Evolutionary conservation across 1,140 invertebrate species (phyloP).

Genomic region (Triops cancriformis): DNA sequence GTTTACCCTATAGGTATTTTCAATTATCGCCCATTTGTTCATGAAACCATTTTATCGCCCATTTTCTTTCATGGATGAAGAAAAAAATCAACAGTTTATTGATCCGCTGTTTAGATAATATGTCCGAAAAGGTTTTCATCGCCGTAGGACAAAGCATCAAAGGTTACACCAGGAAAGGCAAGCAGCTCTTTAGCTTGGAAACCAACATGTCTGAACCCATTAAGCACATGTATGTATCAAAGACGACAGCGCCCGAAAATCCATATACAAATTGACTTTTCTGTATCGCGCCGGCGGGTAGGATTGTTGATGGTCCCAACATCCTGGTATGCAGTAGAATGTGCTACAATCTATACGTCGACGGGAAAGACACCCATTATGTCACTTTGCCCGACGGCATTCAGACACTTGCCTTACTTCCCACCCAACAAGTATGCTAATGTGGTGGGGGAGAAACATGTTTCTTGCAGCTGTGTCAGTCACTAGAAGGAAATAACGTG

Average conservation of each 20-base stretch:
- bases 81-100: background rate
- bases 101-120: background rate
- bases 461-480: background rate
- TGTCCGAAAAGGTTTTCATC: background rate
- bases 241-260: background rate
- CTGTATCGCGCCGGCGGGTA: background rate
- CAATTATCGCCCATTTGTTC: background rate
- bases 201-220: constrained; percentile 5
- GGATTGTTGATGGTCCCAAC: background rate
- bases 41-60: too few species aligned
- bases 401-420: constrained; percentile 4
- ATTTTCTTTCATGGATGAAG: too few species aligned
- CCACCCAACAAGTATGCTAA: background rate
- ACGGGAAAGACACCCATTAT: constrained; percentile 2
- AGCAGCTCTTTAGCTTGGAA: background rate
- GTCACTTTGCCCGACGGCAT: background rate
- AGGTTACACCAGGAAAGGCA: background rate
- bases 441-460: background rate
- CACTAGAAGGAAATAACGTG: background rate
- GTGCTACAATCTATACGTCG: background rate
- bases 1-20: background rate
- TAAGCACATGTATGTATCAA: background rate
- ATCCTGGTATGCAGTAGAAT: background rate
- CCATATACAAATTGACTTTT: background rate
- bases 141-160: background rate